A percentile compares a stretch with the other conserved stretches of the same genome.
Conservation (phyloP, 2,888 invertebrate species). For the Leucophenga montana region DNA sequence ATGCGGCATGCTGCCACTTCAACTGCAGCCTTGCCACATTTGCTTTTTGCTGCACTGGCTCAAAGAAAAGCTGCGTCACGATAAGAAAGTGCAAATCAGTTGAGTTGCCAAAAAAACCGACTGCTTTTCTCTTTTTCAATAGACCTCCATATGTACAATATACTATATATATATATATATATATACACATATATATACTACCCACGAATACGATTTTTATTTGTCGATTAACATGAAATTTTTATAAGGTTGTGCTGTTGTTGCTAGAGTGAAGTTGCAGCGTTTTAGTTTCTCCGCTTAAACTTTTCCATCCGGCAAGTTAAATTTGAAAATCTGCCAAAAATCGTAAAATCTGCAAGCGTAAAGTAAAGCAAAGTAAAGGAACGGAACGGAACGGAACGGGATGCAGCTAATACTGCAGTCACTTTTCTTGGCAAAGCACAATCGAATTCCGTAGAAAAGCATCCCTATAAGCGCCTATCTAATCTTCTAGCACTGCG, state of each 20-base stretch:
- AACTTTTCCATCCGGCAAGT: not conserved
- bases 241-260: conserved; percentile 33
- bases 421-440: too few species aligned
- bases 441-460: too few species aligned
- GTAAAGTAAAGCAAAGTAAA: conserved; percentile 12
- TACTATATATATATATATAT: too few species aligned
- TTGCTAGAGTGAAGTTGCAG: conserved; percentile 36
- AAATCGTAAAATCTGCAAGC: conserved; percentile 1
- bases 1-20: not conserved
- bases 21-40: not conserved
- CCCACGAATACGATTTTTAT: conserved; percentile 44
- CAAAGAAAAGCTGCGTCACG: conserved; percentile 40
- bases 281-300: conserved; percentile 10
- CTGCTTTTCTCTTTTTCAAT: not conserved
- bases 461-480: conserved; percentile 42
- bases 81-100: conserved; percentile 63
- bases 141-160: not conserved
- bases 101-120: conserved; percentile 32
- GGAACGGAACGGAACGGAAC: not conserved
- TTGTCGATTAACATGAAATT: conserved; percentile 59
- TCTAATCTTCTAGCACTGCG: conserved; percentile 39
- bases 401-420: not conserved
- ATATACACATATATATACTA: not conserved
- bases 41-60: conserved; percentile 39
- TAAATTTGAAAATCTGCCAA: conserved; percentile 55